Evolutionary conservation across 2,113 vertebrate species (phyloP).

Genomic region (Microcebus murinus): DNA sequence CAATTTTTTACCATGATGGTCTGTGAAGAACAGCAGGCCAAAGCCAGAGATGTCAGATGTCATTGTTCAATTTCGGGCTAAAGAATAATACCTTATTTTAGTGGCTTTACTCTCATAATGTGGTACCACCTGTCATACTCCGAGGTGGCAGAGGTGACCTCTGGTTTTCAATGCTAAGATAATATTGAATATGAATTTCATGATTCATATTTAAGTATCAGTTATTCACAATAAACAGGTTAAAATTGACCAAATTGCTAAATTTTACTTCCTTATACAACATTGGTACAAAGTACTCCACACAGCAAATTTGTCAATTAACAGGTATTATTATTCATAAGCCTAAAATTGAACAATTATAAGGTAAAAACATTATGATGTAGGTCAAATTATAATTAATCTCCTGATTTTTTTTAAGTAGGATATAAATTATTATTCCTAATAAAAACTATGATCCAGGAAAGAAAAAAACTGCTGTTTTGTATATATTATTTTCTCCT

Average conservation of each 20-base stretch:
- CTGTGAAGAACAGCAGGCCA: not conserved
- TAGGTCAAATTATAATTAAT: not conserved
- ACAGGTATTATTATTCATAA: slow-evolving; percentile 1
- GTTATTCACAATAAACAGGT: slow-evolving; percentile 5
- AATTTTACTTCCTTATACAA: slow-evolving; percentile 21
- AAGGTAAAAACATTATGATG: not conserved
- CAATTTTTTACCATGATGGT: not conserved
- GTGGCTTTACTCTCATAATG: slow-evolving; percentile 41
- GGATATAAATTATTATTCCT: not conserved
- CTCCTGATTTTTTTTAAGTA: not conserved
- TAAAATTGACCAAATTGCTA: slow-evolving; percentile 13
- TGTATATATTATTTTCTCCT: not conserved
- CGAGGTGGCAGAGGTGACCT: slow-evolving; percentile 35
- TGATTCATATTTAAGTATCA: slow-evolving; percentile 37
- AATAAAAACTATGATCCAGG: not conserved
- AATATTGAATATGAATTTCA: not conserved
- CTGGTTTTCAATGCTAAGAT: not conserved
- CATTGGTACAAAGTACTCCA: not conserved
- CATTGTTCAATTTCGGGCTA: slow-evolving; percentile 28
- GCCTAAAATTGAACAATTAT: slow-evolving; percentile 15
- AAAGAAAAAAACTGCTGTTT: not conserved
- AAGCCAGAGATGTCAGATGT: slow-evolving; percentile 34
- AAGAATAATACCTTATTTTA: slow-evolving; percentile 6
- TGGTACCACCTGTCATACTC: slow-evolving; percentile 38
- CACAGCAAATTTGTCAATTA: not conserved